Percentiles rank a stretch among this genome's conserved stretches.
Conservation (phyloP, 1,140 invertebrate genomes). For the Leptinotarsa lineolata region DNA sequence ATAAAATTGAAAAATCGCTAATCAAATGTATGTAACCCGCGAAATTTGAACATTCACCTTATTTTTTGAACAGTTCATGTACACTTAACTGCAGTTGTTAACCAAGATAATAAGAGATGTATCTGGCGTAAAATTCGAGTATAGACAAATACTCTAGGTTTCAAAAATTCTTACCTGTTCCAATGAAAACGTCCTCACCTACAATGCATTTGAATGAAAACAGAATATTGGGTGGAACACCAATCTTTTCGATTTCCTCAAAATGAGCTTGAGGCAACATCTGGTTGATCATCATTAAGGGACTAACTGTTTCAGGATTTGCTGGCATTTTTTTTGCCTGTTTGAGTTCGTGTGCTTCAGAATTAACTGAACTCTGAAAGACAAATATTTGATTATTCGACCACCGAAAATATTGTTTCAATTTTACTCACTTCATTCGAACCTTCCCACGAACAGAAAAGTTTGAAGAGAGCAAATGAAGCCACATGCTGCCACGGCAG, state of each 20-base stretch:
- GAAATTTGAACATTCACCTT: no score
- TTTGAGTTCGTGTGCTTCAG: constrained; percentile 33
- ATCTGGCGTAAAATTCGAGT: no score
- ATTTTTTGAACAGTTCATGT: no score
- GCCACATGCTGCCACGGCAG: constrained; percentile 51
- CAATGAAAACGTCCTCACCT: constrained; percentile 41
- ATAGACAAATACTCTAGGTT: neutral
- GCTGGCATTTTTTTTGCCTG: constrained; percentile 50
- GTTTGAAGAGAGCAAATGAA: constrained; percentile 50
- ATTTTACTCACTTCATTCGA: constrained; percentile 11
- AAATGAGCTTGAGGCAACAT: constrained; percentile 48
- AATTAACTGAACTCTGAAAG: neutral
- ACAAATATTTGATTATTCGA: neutral
- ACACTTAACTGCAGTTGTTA: no score
- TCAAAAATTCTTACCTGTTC: constrained; percentile 38
- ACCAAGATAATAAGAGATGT: no score
- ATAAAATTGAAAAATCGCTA: no score
- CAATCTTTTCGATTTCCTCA: constrained; percentile 44
- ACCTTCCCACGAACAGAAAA: constrained; percentile 48
- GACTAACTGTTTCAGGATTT: constrained; percentile 48
- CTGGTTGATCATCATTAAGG: constrained; percentile 51
- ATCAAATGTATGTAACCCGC: no score
- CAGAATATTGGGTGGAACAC: constrained; percentile 41
- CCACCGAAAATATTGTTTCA: neutral
- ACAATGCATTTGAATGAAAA: constrained; percentile 46